These are phyloP conservation scores for Invenusta paracnida DNA, from an alignment of 2,888 invertebrate species.

Conservation along the genomic window DNA sequence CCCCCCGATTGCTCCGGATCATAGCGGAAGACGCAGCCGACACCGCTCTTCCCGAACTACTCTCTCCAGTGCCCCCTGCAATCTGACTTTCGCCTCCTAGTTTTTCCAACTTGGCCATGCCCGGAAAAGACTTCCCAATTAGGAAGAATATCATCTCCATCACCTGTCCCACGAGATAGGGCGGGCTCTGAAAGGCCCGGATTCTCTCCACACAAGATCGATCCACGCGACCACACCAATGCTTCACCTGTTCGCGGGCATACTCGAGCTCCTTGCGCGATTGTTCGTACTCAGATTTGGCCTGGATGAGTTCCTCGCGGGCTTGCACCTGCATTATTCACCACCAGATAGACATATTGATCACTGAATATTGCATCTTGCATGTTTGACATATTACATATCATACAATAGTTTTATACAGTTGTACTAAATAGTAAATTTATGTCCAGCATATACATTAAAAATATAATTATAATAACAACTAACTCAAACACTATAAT, in stretches of 20 bases:
- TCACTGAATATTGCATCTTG: neutral
- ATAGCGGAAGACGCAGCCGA: conserved; percentile 53
- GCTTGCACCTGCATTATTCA: neutral
- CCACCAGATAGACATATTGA: neutral
- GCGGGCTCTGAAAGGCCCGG: conserved; percentile 56
- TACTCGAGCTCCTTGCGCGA: conserved; percentile 54
- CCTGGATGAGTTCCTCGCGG: neutral
- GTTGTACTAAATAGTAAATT: too few species aligned
- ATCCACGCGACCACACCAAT: conserved; percentile 58
- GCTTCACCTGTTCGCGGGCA: conserved; percentile 56
- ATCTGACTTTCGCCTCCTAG: too few species aligned
- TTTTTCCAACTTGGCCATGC: conserved; percentile 49
- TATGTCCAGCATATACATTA: too few species aligned
- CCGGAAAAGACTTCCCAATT: conserved; percentile 56
- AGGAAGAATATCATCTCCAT: conserved; percentile 61
- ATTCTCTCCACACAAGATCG: conserved; percentile 57
- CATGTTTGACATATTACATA: too few species aligned
- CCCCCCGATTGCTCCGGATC: conserved; percentile 32
- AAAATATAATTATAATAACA: too few species aligned
- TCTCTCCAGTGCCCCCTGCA: conserved; percentile 47
- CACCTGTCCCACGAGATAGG: conserved; percentile 57
- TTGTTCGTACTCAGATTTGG: conserved; percentile 54
- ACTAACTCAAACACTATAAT: too few species aligned
- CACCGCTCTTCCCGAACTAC: conserved; percentile 53
- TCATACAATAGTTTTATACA: too few species aligned